phyloP scores from a whole-genome alignment of 92 coral and sea anemone species.

The Scolanthus callimorphus region DNA sequence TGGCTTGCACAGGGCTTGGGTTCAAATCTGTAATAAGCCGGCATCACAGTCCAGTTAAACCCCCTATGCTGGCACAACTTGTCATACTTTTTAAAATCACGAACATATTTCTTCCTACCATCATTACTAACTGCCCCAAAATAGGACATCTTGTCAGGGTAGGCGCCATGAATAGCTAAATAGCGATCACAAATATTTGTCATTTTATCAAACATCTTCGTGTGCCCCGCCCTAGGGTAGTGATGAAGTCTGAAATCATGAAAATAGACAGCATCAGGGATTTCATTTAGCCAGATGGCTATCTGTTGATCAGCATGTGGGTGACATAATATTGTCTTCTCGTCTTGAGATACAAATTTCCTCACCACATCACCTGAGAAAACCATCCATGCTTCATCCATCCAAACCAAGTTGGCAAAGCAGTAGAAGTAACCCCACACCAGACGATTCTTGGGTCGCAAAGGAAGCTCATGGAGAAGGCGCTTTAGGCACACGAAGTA shows the following conservation, averaged over 20 bases:
- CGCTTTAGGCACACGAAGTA: conserved; percentile 50
- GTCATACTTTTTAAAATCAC: conserved; percentile 16
- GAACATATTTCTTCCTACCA: conserved; percentile 20
- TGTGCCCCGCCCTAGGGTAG: conserved; percentile 15
- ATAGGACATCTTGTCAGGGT: conserved; percentile 19
- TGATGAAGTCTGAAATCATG: conserved; percentile 38
- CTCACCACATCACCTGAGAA: conserved; percentile 34
- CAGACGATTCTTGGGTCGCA: conserved; percentile 42
- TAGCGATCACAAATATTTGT: conserved; percentile 18
- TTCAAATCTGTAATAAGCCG: conserved; percentile 3
- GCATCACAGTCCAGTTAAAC: conserved; percentile 23
- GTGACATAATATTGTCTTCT: conserved; percentile 49
- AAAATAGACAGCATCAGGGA: conserved; percentile 28
- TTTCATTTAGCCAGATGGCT: conserved; percentile 55
- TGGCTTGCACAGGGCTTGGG: conserved; percentile 46
- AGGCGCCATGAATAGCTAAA: conserved; percentile 44
- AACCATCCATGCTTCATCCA: conserved; percentile 65
- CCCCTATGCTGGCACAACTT: conserved; percentile 12
- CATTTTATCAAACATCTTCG: background rate
- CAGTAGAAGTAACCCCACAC: conserved; percentile 63
- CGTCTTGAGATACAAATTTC: conserved; percentile 40
- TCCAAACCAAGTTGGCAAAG: conserved; percentile 10
- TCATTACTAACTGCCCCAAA: conserved; percentile 34
- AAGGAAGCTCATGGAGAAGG: conserved; percentile 37
- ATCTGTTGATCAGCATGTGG: conserved; percentile 75